These are phyloP conservation scores for Xiphophorus maculatus DNA, from an alignment of 2,113 vertebrate genomes.

Conservation along the genomic window DNA sequence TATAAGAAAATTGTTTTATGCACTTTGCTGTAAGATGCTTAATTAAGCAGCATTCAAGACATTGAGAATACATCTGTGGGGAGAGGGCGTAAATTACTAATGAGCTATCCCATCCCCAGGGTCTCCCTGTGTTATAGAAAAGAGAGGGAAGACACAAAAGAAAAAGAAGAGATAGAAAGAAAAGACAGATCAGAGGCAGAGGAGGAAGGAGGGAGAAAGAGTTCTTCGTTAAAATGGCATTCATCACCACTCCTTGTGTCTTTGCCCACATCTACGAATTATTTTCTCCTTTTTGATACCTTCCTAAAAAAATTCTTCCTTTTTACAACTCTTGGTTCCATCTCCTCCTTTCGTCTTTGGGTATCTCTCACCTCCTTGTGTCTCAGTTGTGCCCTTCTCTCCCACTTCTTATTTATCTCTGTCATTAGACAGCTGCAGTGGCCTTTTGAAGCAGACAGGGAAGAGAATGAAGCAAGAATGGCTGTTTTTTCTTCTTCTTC, in stretches of 20 bases:
- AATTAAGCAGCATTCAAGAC: slow-evolving; percentile 42
- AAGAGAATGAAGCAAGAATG: slow-evolving; percentile 27
- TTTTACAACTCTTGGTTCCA: not conserved
- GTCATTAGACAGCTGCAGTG: slow-evolving; percentile 36
- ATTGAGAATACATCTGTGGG: slow-evolving; percentile 48
- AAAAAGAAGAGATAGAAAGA: slow-evolving; percentile 11
- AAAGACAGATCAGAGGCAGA: slow-evolving; percentile 37
- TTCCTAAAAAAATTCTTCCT: slow-evolving; percentile 11
- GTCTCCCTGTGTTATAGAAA: slow-evolving; percentile 23
- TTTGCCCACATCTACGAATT: slow-evolving; percentile 40
- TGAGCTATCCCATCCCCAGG: slow-evolving; percentile 40
- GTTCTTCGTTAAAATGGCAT: slow-evolving; percentile 46
- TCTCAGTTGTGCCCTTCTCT: slow-evolving; percentile 3
- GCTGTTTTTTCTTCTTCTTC: slow-evolving; percentile 1
- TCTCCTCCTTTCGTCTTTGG: slow-evolving; percentile 20
- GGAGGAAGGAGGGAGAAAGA: slow-evolving; percentile 20
- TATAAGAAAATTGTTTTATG: slow-evolving; percentile 20
- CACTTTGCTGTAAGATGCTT: slow-evolving; percentile 28
- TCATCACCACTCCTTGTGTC: slow-evolving; percentile 40
- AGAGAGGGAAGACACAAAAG: slow-evolving; percentile 15
- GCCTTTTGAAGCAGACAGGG: slow-evolving; percentile 33
- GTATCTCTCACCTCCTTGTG: slow-evolving; percentile 16
- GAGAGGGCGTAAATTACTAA: slow-evolving; percentile 61
- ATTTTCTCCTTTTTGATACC: not conserved
- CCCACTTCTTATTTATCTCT: slow-evolving; percentile 37